A percentile compares a stretch with the other conserved stretches of the same genome.
Conservation (phyloP, 1,140 invertebrate genomes). For the Conus ventricosus region DNA sequence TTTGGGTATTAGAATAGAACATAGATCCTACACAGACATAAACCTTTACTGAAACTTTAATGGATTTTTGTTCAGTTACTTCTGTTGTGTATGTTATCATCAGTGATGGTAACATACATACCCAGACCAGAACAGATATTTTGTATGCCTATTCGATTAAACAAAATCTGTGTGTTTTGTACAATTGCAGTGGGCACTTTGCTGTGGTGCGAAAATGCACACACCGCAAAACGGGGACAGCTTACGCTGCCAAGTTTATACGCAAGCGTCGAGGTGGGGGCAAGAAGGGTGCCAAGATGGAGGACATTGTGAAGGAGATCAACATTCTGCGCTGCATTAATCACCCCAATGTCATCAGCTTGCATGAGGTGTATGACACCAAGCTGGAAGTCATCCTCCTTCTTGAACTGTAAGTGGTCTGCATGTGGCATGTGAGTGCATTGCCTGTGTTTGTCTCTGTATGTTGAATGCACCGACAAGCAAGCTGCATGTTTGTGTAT, state of each 20-base stretch:
- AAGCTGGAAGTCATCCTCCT: slow-evolving; percentile 77
- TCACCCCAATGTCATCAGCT: slow-evolving; percentile 78
- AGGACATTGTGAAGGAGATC: slow-evolving; percentile 78
- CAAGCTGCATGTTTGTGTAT: no score
- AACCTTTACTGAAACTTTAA: neutral
- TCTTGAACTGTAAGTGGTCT: slow-evolving; percentile 77
- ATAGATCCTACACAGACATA: neutral
- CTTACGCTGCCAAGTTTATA: slow-evolving; percentile 97
- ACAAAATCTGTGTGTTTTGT: slow-evolving; percentile 3
- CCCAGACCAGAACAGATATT: neutral
- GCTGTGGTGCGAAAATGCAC: slow-evolving; percentile 92
- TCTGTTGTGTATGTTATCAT: no score
- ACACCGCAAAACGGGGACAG: slow-evolving; percentile 87
- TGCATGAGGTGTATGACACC: slow-evolving; percentile 78
- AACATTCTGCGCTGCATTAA: slow-evolving; percentile 76
- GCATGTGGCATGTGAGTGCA: neutral
- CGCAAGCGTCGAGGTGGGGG: slow-evolving; percentile 83
- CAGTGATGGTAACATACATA: neutral
- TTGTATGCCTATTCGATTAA: neutral
- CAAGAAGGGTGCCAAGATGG: slow-evolving; percentile 66
- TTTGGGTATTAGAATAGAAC: no score
- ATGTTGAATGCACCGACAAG: neutral
- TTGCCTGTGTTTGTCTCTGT: neutral
- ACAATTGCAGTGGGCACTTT: slow-evolving; percentile 89
- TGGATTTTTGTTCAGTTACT: no score